Evolutionary conservation across 2,888 invertebrate genomes (phyloP).

Genomic region (Hypena proboscidalis): DNA sequence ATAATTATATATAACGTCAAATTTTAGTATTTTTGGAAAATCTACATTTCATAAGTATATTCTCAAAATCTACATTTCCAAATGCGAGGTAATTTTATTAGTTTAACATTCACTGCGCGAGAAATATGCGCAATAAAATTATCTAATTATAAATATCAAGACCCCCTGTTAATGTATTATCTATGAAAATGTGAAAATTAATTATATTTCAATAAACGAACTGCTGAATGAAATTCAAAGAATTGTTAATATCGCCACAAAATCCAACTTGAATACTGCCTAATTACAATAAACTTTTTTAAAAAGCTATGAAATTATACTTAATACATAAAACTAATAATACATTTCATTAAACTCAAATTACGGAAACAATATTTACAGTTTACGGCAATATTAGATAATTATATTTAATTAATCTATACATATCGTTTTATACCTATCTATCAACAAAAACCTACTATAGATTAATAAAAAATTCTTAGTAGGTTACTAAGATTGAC

Average conservation of each 20-base stretch:
- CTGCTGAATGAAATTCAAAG: conserved; percentile 43
- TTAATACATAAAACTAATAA: conserved; percentile 75
- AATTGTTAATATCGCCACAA: conserved; percentile 71
- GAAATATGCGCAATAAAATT: conserved; percentile 62
- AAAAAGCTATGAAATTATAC: conserved; percentile 74
- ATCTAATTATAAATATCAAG: conserved; percentile 54
- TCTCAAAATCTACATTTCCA: conserved; percentile 84
- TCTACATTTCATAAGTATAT: conserved; percentile 67
- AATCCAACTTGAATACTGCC: conserved; percentile 75
- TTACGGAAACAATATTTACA: conserved; percentile 83
- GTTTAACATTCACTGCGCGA: conserved; percentile 68
- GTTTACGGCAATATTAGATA: conserved; percentile 67
- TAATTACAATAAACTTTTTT: conserved; percentile 66
- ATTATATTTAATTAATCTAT: conserved; percentile 71
- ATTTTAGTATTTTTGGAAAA: conserved; percentile 78
- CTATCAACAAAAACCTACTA: conserved; percentile 81
- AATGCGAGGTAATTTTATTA: conserved; percentile 85
- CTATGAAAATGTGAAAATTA: conserved; percentile 53
- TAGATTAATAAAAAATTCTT: conserved; percentile 69
- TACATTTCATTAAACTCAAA: conserved; percentile 79
- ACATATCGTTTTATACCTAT: conserved; percentile 80
- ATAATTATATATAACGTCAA: conserved; percentile 72
- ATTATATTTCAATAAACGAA: conserved; percentile 47
- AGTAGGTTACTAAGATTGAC: conserved; percentile 79
- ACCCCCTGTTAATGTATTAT: conserved; percentile 79